Evolutionary conservation across 2,113 vertebrate species (phyloP).

Genomic region (Marmota flaviventris): DNA sequence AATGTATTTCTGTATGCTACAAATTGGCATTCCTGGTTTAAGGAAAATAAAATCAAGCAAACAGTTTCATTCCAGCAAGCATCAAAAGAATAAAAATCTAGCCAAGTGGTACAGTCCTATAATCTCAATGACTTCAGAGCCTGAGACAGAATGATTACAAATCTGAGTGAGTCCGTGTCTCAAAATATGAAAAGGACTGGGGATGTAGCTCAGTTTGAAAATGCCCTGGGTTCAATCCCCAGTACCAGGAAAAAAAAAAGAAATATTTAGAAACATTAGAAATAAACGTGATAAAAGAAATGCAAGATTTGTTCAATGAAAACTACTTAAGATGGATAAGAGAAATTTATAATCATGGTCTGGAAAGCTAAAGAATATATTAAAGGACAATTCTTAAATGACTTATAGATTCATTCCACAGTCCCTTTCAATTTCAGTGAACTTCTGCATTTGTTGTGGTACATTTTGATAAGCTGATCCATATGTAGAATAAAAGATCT

Average conservation of each 20-base stretch:
- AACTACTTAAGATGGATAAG: neutral
- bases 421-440: neutral
- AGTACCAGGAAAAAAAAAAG: too few relatives aligned
- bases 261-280: constrained; percentile 17
- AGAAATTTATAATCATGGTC: neutral
- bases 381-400: neutral
- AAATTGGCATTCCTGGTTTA: neutral
- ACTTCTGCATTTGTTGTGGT: neutral
- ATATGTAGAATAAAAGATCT: neutral
- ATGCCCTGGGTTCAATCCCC: too few relatives aligned
- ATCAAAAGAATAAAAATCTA: neutral
- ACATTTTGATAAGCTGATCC: neutral
- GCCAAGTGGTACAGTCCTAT: too few relatives aligned
- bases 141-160: too few relatives aligned
- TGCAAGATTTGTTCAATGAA: neutral
- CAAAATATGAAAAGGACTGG: too few relatives aligned
- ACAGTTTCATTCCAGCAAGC: neutral
- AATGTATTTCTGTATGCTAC: neutral
- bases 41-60: neutral
- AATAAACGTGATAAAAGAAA: neutral
- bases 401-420: neutral
- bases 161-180: too few relatives aligned
- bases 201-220: too few relatives aligned
- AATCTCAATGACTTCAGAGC: too few relatives aligned
- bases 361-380: neutral